phyloP scores from a whole-genome alignment of 2,113 vertebrate species.

The Fregetta grallaria region DNA sequence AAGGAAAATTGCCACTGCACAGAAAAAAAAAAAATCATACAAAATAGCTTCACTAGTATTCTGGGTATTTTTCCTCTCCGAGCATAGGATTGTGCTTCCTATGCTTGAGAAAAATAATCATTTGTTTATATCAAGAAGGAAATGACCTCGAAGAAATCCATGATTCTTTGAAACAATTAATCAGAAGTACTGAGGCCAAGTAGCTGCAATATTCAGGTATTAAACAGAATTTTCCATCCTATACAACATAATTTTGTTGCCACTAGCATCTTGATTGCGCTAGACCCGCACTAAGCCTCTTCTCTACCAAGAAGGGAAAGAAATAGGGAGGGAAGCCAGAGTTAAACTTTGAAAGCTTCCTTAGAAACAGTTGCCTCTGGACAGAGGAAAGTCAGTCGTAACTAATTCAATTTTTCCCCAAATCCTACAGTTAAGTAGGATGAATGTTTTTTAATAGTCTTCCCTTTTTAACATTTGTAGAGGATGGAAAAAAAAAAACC shows the following conservation, averaged over 20 bases:
- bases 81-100: background rate
- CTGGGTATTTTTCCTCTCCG: background rate
- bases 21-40: background rate
- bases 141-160: background rate
- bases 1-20: background rate
- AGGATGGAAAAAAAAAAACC: rapidly evolving
- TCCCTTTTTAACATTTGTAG: background rate
- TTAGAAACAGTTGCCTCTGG: background rate
- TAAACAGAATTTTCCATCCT: background rate
- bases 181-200: background rate
- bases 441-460: background rate
- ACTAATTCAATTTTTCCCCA: background rate
- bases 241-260: background rate
- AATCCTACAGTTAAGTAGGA: background rate
- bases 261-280: background rate
- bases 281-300: background rate
- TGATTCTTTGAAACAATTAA: background rate
- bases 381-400: background rate
- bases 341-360: background rate
- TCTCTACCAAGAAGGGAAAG: background rate
- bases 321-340: background rate
- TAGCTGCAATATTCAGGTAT: background rate
- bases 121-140: background rate
- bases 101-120: background rate
- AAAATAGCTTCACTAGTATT: background rate